Conservation (phyloP, 2,113 vertebrate species). For the Panthera uncia region DNA sequence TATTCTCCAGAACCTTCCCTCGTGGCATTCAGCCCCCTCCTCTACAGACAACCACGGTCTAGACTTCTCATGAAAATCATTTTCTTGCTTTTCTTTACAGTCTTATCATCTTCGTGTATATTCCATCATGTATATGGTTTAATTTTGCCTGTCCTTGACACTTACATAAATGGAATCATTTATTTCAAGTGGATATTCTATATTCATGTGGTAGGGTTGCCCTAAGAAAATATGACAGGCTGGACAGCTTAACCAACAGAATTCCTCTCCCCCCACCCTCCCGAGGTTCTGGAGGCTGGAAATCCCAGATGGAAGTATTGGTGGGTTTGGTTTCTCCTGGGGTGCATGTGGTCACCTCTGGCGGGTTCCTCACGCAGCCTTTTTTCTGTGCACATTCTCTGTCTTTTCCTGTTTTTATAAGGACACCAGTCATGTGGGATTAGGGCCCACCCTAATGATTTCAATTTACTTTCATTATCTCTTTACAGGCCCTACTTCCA, state of each 20-base stretch:
- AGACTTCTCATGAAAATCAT: background rate
- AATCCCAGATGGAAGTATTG: background rate
- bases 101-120: background rate
- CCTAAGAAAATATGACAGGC: background rate
- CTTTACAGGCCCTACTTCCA: background rate
- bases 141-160: background rate
- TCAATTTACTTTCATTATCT: background rate
- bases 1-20: background rate
- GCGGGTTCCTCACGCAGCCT: background rate
- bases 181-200: background rate
- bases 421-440: background rate
- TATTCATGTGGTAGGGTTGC: rapidly evolving
- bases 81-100: background rate
- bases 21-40: rapidly evolving
- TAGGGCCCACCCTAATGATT: background rate
- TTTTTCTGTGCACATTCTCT: background rate
- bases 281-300: background rate
- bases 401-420: background rate
- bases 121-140: background rate
- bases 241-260: too few relatives aligned
- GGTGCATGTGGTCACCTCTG: background rate
- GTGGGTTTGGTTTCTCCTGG: background rate
- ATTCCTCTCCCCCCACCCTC: too few relatives aligned
- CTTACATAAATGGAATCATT: rapidly evolving
- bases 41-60: background rate